Base-by-base conservation (phyloP, 2,113 vertebrate species). In the Equus quagga region DNA sequence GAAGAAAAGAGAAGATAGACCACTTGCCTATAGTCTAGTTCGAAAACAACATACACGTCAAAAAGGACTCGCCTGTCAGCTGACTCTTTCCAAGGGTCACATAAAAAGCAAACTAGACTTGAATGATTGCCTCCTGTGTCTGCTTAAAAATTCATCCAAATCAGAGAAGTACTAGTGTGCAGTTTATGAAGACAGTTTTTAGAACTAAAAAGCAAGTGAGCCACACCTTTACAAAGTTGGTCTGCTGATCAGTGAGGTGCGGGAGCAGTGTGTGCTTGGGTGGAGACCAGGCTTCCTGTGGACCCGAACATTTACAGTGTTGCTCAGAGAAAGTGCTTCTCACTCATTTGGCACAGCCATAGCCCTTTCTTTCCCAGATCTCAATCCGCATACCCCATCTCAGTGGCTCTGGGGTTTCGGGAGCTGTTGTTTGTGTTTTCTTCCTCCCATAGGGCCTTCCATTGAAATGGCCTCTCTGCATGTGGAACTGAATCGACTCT, bases 111-210 rank as follows among this genome's bases (percentile, higher is more conserved):
- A 79, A 62, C 51, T 78, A 49, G 44, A 76, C 19, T 92, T 12
- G 49, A 78, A 51, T 51, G 49, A 80, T 78, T 64, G 28, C 51
- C 91, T 72, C 62, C 24, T 6, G 1, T 44, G 58, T 70, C 86
- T 90, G 49, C 76, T 72, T 96, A 76, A 96, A 94, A 96, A 60
- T 95, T 54, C 41, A 67, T 69, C 44, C 49, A 79, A 23, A 73
- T 44, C 89, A 62, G 72, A 86, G 49, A 84, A 91, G 89, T 49
- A 73, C 14, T 70, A 17, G 24, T 69, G 78, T 88, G 23, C 12
- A 70, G 41, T 84, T 85, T 81, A n/a, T 41, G 36, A 96, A 96
- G 73, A 76, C 79, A 73, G 56, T 62, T 82, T 89, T 89, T 56
- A 67, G 87, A 93, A 79, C 60, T 51, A 26, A 75, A 95, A 84